A percentile compares a stretch with the other conserved stretches of the same genome.
These are phyloP conservation scores for Sciurus niger DNA, from an alignment of 2,113 vertebrate species.

Conservation along the genomic window DNA sequence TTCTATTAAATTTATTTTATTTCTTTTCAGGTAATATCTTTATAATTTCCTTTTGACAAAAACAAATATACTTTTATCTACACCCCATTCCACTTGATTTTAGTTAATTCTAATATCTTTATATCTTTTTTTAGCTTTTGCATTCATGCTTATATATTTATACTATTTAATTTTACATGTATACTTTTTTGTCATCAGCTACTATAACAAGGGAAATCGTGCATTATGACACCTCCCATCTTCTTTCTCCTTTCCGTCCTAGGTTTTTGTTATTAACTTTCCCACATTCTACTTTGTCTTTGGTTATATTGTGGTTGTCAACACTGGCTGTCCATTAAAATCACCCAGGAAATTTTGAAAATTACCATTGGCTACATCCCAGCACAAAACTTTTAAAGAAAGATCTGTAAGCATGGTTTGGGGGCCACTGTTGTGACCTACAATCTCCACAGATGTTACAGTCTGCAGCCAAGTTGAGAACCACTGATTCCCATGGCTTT, in stretches of 20 bases:
- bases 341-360: background rate
- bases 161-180: background rate
- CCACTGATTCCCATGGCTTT: background rate
- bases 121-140: background rate
- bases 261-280: background rate
- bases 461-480: background rate
- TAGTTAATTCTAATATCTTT: background rate
- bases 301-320: background rate
- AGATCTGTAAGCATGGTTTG: background rate
- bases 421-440: background rate
- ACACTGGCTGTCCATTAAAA: background rate
- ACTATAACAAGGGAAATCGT: background rate
- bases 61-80: background rate
- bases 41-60: slow-evolving; percentile 10
- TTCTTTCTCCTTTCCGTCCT: background rate
- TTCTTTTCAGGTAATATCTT: background rate
- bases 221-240: background rate
- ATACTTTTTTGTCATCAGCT: background rate
- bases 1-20: background rate
- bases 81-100: background rate
- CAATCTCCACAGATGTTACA: background rate
- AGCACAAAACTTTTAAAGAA: background rate
- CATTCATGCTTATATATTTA: background rate
- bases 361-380: background rate
- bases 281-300: background rate